Evolutionary conservation across 2,797 vertebrate species (phyloP).

Genomic region (Syndactyla subalaris): DNA sequence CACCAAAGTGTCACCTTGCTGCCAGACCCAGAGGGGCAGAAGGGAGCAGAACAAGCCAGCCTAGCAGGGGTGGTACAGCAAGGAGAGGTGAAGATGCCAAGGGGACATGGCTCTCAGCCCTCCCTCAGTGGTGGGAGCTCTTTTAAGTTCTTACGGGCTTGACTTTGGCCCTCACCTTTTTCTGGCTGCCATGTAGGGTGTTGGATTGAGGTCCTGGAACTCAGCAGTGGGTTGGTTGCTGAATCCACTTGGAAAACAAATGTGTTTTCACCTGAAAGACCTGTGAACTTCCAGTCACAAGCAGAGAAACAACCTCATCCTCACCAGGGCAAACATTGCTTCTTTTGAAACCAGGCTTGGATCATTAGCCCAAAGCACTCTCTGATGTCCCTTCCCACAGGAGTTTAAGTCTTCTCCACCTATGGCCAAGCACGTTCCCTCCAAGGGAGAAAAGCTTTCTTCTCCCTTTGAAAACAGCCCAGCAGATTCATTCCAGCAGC

Average conservation of each 20-base stretch:
- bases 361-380: background rate
- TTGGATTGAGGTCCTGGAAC: background rate
- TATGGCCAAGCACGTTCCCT: background rate
- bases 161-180: background rate
- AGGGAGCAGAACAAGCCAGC: fast-evolving
- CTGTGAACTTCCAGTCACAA: background rate
- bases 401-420: background rate
- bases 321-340: background rate
- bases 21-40: background rate
- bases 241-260: background rate
- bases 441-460: background rate
- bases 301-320: background rate
- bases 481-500: background rate
- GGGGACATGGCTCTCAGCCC: background rate
- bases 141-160: background rate
- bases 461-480: background rate
- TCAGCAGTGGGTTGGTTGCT: background rate
- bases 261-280: background rate
- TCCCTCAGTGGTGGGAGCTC: background rate
- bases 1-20: background rate
- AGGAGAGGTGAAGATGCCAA: background rate
- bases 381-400: background rate
- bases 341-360: background rate
- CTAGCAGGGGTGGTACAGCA: background rate
- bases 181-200: background rate